Evolutionary conservation across 2,797 vertebrate genomes (phyloP).

Genomic region (Thripadectes ignobilis): DNA sequence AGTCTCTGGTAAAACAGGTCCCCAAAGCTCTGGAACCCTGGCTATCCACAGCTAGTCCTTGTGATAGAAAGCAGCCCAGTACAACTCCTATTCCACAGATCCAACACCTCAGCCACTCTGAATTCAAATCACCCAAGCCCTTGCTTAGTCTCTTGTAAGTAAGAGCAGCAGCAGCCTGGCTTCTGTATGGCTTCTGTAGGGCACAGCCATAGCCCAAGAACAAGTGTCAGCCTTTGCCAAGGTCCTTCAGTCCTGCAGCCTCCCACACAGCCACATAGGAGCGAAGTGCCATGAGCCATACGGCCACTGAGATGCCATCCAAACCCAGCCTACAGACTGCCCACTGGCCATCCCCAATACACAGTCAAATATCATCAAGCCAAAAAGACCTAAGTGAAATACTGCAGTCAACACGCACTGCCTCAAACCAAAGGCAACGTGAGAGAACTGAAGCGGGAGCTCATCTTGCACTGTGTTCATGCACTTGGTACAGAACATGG

Average conservation of each 20-base stretch:
- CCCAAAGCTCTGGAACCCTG: neutral
- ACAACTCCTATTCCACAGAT: neutral
- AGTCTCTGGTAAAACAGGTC: neutral
- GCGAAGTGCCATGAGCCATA: neutral
- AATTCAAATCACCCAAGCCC: neutral
- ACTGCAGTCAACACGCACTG: rapidly evolving
- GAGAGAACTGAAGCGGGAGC: neutral
- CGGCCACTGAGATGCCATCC: neutral
- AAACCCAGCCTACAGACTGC: neutral
- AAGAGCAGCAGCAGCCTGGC: neutral
- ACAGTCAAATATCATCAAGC: neutral
- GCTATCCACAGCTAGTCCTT: neutral
- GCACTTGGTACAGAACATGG: neutral
- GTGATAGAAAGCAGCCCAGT: neutral
- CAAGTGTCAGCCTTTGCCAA: neutral
- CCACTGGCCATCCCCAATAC: neutral
- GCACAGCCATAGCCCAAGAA: neutral
- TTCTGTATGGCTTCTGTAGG: neutral
- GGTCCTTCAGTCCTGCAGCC: neutral
- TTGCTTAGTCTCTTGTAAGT: neutral
- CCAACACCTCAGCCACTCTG: neutral
- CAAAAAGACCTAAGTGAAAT: neutral
- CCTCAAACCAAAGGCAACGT: neutral
- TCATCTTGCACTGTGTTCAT: neutral
- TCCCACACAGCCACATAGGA: neutral